Evolutionary conservation across 2,888 invertebrate species (phyloP).

Genomic region (Amphimallon solstitiale): DNA sequence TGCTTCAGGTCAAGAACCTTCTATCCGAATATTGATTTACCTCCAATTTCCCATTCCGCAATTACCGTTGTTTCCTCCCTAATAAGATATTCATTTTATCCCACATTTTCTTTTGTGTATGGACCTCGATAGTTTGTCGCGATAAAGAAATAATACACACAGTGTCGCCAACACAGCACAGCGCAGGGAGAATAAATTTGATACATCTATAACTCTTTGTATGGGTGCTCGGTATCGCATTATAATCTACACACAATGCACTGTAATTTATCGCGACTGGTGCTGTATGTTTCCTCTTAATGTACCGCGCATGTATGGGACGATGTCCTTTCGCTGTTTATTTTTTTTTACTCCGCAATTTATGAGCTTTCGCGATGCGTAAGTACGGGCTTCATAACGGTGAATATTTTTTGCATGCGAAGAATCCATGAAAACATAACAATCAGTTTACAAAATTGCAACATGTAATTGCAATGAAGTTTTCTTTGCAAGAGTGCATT

Average conservation of each 20-base stretch:
- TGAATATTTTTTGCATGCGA: neutral
- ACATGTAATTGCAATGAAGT: neutral
- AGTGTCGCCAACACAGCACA: too few relatives aligned
- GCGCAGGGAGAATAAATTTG: slow-evolving; percentile 16
- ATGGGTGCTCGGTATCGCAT: slow-evolving; percentile 1
- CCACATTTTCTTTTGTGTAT: slow-evolving; percentile 20
- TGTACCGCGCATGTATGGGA: neutral
- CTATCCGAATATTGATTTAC: slow-evolving; percentile 32
- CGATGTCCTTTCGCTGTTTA: neutral
- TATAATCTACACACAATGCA: slow-evolving; percentile 36
- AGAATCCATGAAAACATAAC: neutral
- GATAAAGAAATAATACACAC: slow-evolving; percentile 31
- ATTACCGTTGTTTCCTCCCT: slow-evolving; percentile 31
- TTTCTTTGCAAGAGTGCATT: too few relatives aligned
- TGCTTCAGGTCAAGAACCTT: slow-evolving; percentile 36
- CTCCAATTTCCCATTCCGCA: slow-evolving; percentile 28
- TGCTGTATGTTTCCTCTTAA: slow-evolving; percentile 10
- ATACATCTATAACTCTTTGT: slow-evolving; percentile 29
- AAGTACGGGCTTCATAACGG: neutral
- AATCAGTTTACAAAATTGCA: neutral
- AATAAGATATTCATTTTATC: slow-evolving; percentile 33
- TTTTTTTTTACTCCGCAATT: neutral
- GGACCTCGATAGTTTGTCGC: slow-evolving; percentile 29
- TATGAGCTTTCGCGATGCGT: slow-evolving; percentile 4
- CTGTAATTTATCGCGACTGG: slow-evolving; percentile 23